These are phyloP conservation scores for Gallinago media DNA, from an alignment of 2,113 vertebrate species.

Conservation along the genomic window DNA sequence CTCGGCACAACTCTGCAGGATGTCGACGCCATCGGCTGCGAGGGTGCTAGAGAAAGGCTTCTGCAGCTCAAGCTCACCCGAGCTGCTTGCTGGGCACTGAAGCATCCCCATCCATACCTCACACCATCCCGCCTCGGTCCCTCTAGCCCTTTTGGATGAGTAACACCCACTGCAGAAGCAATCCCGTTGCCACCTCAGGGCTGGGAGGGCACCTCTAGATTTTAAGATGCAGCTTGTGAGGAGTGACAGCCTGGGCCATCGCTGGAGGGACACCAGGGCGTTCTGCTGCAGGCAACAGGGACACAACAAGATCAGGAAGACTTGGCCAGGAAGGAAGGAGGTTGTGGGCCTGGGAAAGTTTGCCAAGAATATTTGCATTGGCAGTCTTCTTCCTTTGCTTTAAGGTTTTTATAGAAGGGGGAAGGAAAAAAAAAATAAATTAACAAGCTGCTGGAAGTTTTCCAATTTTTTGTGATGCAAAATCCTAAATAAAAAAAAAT, in stretches of 20 bases:
- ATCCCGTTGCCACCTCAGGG: background rate
- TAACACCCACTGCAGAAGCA: background rate
- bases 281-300: accelerated
- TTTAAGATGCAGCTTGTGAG: background rate
- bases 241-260: background rate
- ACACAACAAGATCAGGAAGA: background rate
- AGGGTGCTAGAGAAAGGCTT: background rate
- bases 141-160: background rate
- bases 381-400: background rate
- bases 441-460: slow-evolving; percentile 29
- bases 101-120: background rate
- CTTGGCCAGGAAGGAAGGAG: background rate
- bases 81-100: background rate
- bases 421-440: background rate
- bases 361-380: background rate
- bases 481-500: background rate
- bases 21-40: background rate
- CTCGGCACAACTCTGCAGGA: background rate
- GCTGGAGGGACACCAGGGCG: accelerated
- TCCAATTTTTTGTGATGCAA: slow-evolving; percentile 29
- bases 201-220: background rate
- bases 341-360: background rate
- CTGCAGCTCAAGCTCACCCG: background rate
- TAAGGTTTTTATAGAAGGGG: background rate
- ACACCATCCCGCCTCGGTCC: background rate